phyloP scores from a whole-genome alignment of 2,797 vertebrate species.

The Cirrhinus mrigala region DNA sequence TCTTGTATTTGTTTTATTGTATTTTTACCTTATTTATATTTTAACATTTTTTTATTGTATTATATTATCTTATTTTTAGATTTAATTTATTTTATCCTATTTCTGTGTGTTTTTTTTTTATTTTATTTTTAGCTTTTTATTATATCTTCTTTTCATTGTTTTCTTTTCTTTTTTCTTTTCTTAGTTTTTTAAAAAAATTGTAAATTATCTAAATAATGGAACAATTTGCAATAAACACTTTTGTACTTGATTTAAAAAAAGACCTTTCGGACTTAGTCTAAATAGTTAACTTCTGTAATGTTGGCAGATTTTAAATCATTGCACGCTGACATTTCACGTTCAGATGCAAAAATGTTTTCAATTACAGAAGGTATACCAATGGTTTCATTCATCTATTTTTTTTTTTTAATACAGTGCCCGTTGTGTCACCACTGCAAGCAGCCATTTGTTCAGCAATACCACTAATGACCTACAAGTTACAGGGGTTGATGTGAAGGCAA shows the following conservation, averaged over 20 bases:
- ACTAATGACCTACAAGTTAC: constrained; percentile 34
- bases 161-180: not conserved
- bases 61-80: not conserved
- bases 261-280: not conserved
- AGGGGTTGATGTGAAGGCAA: constrained; percentile 27
- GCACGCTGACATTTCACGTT: not conserved
- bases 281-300: not conserved
- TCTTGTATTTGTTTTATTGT: not conserved
- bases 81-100: not conserved
- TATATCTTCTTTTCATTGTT: not conserved
- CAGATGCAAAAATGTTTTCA: no score
- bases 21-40: not conserved
- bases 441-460: constrained; percentile 35
- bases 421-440: not conserved
- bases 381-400: not conserved
- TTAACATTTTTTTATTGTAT: not conserved
- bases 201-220: not conserved
- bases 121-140: not conserved
- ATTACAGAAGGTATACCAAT: not conserved
- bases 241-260: not conserved
- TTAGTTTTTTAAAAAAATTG: not conserved
- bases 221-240: not conserved
- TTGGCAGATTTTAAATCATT: not conserved
- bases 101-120: not conserved
- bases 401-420: not conserved